phyloP scores from a whole-genome alignment of 2,797 vertebrate genomes.

The Meda fulgida region DNA sequence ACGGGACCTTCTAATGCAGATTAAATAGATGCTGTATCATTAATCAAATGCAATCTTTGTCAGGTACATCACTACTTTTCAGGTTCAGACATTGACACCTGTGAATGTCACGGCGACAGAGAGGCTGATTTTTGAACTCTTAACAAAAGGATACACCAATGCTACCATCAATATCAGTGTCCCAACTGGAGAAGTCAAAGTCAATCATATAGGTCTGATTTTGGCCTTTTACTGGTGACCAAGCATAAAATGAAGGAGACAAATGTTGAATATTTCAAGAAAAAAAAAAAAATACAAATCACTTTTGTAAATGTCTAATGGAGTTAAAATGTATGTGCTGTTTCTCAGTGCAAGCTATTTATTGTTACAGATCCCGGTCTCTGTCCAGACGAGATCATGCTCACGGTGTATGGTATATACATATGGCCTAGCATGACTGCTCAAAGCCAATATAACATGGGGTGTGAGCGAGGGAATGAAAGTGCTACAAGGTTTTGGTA shows the following conservation, averaged over 20 bases:
- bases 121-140: slow-evolving; percentile 49
- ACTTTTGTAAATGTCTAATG: background rate
- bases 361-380: slow-evolving; percentile 68
- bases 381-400: slow-evolving; percentile 68
- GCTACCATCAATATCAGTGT: slow-evolving; percentile 61
- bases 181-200: slow-evolving; percentile 34
- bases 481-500: slow-evolving; percentile 77
- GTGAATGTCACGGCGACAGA: slow-evolving; percentile 40
- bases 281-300: background rate
- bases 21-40: slow-evolving; percentile 2
- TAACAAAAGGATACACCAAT: slow-evolving; percentile 63
- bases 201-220: slow-evolving; percentile 65
- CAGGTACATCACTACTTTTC: slow-evolving; percentile 73
- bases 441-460: slow-evolving; percentile 60
- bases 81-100: slow-evolving; percentile 62
- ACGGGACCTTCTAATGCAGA: background rate
- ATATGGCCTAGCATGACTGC: slow-evolving; percentile 72
- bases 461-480: slow-evolving; percentile 63
- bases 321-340: background rate
- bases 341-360: background rate
- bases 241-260: background rate
- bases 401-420: slow-evolving; percentile 71
- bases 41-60: background rate
- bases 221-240: background rate
- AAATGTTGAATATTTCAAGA: background rate